Evolutionary conservation across 2,797 vertebrate species (phyloP).

Genomic region (Myoxocephalus aenaeus): DNA sequence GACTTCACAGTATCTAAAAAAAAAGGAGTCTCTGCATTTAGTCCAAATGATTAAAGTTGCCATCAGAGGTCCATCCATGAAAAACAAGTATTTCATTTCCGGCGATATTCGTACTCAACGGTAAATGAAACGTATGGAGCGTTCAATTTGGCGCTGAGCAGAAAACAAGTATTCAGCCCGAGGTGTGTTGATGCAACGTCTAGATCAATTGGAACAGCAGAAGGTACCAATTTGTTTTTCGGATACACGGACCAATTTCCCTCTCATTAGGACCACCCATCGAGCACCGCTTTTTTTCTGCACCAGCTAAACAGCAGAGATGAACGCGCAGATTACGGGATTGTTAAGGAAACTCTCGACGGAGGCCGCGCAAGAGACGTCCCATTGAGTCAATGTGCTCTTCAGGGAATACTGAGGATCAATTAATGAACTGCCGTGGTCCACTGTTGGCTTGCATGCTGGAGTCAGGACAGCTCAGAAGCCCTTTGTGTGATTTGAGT

Average conservation of each 20-base stretch:
- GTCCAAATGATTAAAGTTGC: slow-evolving; percentile 36
- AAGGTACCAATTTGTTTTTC: slow-evolving; percentile 63
- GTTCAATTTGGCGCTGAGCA: slow-evolving; percentile 54
- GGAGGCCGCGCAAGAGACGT: slow-evolving; percentile 45
- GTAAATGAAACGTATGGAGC: slow-evolving; percentile 58
- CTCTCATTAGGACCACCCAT: slow-evolving; percentile 59
- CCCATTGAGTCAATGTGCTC: slow-evolving; percentile 63
- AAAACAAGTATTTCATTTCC: slow-evolving; percentile 23
- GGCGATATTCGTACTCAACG: slow-evolving; percentile 8
- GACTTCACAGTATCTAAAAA: slow-evolving; percentile 12
- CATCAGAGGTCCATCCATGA: slow-evolving; percentile 3
- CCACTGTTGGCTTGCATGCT: slow-evolving; percentile 38
- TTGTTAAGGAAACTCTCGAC: slow-evolving; percentile 35
- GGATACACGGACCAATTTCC: slow-evolving; percentile 56
- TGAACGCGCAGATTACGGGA: slow-evolving; percentile 56
- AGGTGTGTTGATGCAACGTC: slow-evolving; percentile 50
- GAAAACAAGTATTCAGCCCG: slow-evolving; percentile 61
- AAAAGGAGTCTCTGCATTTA: slow-evolving; percentile 25
- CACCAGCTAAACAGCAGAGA: slow-evolving; percentile 25
- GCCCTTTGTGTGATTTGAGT: slow-evolving; percentile 56
- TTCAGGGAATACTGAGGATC: slow-evolving; percentile 67
- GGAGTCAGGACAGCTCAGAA: slow-evolving; percentile 59
- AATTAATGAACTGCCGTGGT: slow-evolving; percentile 79
- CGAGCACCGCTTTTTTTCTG: slow-evolving; percentile 20
- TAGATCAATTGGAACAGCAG: slow-evolving; percentile 54